Evolutionary conservation across 1,140 invertebrate genomes (phyloP).

Genomic region (Ceratina japonica): DNA sequence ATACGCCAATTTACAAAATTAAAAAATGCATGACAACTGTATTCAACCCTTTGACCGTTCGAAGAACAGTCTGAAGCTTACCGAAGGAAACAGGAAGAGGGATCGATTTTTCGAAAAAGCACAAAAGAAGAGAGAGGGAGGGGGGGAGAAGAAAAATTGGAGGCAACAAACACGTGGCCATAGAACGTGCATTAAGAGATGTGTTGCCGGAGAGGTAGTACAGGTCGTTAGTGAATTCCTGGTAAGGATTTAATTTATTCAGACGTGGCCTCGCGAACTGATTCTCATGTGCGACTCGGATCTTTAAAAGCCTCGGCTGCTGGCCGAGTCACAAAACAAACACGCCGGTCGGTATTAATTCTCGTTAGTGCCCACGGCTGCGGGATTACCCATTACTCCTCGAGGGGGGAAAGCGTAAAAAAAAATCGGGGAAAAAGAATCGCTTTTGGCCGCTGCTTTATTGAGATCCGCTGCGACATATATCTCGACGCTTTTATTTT

Average conservation of each 20-base stretch:
- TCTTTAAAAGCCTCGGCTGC: slow-evolving; percentile 52
- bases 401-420: background rate
- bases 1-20: too few relatives aligned
- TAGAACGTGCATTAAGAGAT: slow-evolving; percentile 57
- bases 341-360: slow-evolving; percentile 58
- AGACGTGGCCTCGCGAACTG: slow-evolving; percentile 47
- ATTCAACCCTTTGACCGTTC: too few relatives aligned
- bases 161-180: slow-evolving; percentile 13
- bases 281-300: slow-evolving; percentile 38
- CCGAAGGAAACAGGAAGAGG: background rate
- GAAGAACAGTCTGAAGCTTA: too few relatives aligned
- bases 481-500: background rate
- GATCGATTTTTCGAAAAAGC: background rate
- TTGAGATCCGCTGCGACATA: slow-evolving; percentile 24
- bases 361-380: slow-evolving; percentile 53
- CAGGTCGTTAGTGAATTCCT: slow-evolving; percentile 70
- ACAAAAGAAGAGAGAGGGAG: background rate
- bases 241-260: slow-evolving; percentile 74
- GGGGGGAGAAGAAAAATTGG: background rate
- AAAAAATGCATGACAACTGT: too few relatives aligned
- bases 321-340: slow-evolving; percentile 54
- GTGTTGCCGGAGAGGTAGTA: slow-evolving; percentile 41
- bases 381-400: slow-evolving; percentile 57
- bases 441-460: slow-evolving; percentile 1
- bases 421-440: background rate